Evolutionary conservation across 2,113 vertebrate genomes (phyloP).

Genomic region (Pelusios castaneus): DNA sequence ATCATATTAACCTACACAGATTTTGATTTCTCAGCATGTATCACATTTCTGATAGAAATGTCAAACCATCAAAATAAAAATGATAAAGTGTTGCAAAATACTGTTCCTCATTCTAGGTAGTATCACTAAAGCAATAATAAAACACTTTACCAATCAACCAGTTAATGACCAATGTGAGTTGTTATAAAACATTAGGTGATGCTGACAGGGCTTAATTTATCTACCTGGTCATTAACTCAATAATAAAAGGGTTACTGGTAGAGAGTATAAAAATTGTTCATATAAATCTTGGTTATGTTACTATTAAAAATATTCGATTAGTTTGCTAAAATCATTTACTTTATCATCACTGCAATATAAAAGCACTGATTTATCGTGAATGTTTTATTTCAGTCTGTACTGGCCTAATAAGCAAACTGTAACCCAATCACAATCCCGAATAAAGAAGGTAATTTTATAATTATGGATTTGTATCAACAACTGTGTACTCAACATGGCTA

Average conservation of each 20-base stretch:
- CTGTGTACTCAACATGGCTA: fast-evolving
- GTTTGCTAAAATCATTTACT: slow-evolving; percentile 72
- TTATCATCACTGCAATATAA: slow-evolving; percentile 43
- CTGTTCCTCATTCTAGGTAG: slow-evolving; percentile 22
- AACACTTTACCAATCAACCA: slow-evolving; percentile 63
- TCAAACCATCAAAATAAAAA: slow-evolving; percentile 50
- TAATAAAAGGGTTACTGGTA: slow-evolving; percentile 64
- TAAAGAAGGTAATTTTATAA: slow-evolving; percentile 31
- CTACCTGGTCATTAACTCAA: slow-evolving; percentile 62
- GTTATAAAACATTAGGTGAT: slow-evolving; percentile 40
- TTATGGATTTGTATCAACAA: background rate
- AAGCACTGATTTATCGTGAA: slow-evolving; percentile 49
- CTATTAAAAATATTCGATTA: slow-evolving; percentile 67
- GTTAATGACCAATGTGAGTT: slow-evolving; percentile 53
- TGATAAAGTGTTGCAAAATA: slow-evolving; percentile 45
- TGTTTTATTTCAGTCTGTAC: slow-evolving; percentile 40
- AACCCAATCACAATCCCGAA: background rate
- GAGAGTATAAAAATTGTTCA: slow-evolving; percentile 60
- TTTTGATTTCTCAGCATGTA: background rate
- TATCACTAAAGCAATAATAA: slow-evolving; percentile 66
- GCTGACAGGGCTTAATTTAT: slow-evolving; percentile 59
- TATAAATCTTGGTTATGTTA: slow-evolving; percentile 69
- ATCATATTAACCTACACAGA: background rate
- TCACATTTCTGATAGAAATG: slow-evolving; percentile 17
- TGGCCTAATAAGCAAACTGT: slow-evolving; percentile 53